Percentiles rank a stretch among this genome's conserved stretches.
These are phyloP conservation scores for Anguilla pacifica DNA, from an alignment of 2,797 vertebrate genomes.

Conservation along the genomic window DNA sequence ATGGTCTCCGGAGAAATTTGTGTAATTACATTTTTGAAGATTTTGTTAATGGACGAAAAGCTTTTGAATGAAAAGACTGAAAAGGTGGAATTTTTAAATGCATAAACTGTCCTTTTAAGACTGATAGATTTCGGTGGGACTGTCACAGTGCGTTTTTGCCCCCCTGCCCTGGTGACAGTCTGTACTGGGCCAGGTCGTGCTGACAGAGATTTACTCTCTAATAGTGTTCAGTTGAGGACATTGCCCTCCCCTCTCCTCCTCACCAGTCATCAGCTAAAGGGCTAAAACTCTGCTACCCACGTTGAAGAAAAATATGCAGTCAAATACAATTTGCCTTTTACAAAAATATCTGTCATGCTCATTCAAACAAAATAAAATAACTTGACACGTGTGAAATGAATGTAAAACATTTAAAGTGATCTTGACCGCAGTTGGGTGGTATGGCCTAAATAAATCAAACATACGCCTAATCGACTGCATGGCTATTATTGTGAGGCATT, in stretches of 20 bases:
- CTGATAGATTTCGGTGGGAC: neutral
- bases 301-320: too few relatives aligned
- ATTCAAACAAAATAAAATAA: too few relatives aligned
- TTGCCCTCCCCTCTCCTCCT: neutral
- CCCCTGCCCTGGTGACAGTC: neutral
- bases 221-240: neutral
- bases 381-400: neutral
- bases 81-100: too few relatives aligned
- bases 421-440: neutral
- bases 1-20: neutral
- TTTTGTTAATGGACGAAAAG: neutral
- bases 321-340: too few relatives aligned
- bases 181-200: neutral
- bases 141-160: neutral
- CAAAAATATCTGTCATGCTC: too few relatives aligned
- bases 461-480: neutral
- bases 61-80: neutral
- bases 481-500: neutral
- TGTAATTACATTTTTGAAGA: neutral
- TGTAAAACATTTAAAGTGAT: neutral
- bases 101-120: neutral
- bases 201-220: neutral
- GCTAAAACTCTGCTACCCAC: too few relatives aligned
- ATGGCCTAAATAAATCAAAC: neutral
- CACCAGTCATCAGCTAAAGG: neutral